Percentiles rank a stretch among this genome's conserved stretches.
These are phyloP conservation scores for Ctenodactylus gundi DNA, from an alignment of 2,113 vertebrate genomes.

Conservation along the genomic window DNA sequence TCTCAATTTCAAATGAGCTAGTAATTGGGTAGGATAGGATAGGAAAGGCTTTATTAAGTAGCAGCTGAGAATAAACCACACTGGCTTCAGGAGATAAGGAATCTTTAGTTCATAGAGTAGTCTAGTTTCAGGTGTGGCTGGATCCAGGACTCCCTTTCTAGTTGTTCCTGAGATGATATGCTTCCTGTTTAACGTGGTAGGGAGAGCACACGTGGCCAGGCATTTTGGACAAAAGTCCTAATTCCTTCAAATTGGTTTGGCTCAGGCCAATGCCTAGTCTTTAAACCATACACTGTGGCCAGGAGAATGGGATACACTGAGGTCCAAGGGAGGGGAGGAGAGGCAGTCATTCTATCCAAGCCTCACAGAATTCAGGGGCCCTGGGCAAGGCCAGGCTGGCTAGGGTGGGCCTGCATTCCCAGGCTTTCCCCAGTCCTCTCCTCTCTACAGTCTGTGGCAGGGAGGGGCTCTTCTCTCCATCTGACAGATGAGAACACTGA, in stretches of 20 bases:
- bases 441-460: not conserved
- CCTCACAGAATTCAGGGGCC: not conserved
- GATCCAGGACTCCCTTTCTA: not conserved
- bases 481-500: not conserved
- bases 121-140: not conserved
- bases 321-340: not conserved
- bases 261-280: not conserved
- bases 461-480: not conserved
- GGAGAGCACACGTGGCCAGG: not conserved
- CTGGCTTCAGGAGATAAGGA: not conserved
- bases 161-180: not conserved
- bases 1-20: not conserved
- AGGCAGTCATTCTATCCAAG: not conserved
- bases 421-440: not conserved
- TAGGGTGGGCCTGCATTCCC: not conserved
- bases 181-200: not conserved
- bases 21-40: not conserved
- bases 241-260: not conserved
- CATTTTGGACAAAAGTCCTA: not conserved
- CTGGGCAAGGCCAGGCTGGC: not conserved
- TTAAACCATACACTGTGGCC: not conserved
- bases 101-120: not conserved
- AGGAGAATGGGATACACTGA: not conserved
- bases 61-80: not conserved
- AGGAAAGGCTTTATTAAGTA: not conserved